Evolutionary conservation across 2,797 vertebrate species (phyloP).

Genomic region (Acanthurus lineatus): DNA sequence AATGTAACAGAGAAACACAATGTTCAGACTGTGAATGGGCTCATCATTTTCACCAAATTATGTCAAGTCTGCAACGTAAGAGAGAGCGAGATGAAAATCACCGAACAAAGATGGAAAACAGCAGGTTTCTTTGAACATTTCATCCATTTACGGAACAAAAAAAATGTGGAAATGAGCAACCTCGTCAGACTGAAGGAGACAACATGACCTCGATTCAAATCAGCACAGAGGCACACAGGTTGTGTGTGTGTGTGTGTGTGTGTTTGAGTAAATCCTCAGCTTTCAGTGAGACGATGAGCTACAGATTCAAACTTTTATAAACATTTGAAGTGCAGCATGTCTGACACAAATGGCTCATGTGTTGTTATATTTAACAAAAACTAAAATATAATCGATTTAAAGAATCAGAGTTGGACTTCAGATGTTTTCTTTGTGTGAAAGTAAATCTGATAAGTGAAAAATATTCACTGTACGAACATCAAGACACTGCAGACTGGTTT

Average conservation of each 20-base stretch:
- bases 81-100: not conserved
- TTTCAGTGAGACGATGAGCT: not conserved
- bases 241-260: not conserved
- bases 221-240: not conserved
- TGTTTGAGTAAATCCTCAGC: not conserved
- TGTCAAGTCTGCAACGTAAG: constrained; percentile 10
- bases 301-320: not conserved
- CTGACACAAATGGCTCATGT: not conserved
- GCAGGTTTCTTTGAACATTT: not conserved
- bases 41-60: constrained; percentile 26
- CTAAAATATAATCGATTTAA: not conserved
- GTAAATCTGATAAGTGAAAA: not conserved
- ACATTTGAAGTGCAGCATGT: not conserved
- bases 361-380: not conserved
- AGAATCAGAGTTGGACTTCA: not conserved
- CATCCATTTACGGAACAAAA: not conserved
- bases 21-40: constrained; percentile 33
- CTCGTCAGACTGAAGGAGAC: not conserved
- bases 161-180: not conserved
- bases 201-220: not conserved
- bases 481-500: not conserved
- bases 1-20: not conserved
- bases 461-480: not conserved
- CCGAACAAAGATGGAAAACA: not conserved
- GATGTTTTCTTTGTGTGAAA: not conserved